phyloP scores from a whole-genome alignment of 2,113 vertebrate genomes.

The Takifugu bimaculatus region DNA sequence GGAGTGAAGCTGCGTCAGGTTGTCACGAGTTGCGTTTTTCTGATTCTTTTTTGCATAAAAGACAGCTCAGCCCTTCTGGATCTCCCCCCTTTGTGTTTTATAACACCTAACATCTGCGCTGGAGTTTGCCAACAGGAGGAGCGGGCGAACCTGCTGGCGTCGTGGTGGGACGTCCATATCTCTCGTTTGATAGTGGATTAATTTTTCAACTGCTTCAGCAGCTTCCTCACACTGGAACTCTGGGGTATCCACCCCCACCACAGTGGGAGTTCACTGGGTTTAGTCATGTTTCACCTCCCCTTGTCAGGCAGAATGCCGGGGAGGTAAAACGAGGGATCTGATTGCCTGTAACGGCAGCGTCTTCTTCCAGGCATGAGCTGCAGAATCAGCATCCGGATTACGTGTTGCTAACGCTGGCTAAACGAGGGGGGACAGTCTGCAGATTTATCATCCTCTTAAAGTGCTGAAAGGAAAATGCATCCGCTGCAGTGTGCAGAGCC shows the following conservation, averaged over 20 bases:
- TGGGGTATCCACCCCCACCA: slow-evolving; percentile 41
- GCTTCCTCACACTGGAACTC: slow-evolving; percentile 35
- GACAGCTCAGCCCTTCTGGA: slow-evolving; percentile 3
- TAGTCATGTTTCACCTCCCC: slow-evolving; percentile 28
- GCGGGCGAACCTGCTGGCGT: slow-evolving; percentile 34
- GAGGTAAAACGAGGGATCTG: slow-evolving; percentile 8
- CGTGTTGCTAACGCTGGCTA: slow-evolving; percentile 26
- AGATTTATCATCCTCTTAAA: slow-evolving; percentile 49
- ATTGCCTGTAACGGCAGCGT: slow-evolving; percentile 26
- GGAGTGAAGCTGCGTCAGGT: background rate
- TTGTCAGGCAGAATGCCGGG: slow-evolving; percentile 9
- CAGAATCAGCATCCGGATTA: slow-evolving; percentile 32
- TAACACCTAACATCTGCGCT: slow-evolving; percentile 26
- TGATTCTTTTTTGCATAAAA: background rate
- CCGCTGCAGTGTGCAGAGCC: slow-evolving; percentile 30
- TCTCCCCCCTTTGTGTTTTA: slow-evolving; percentile 25
- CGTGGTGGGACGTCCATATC: slow-evolving; percentile 38
- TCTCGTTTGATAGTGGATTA: slow-evolving; percentile 60
- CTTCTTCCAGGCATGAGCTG: slow-evolving; percentile 26
- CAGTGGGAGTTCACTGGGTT: slow-evolving; percentile 23
- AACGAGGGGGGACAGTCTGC: slow-evolving; percentile 31
- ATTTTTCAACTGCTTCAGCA: slow-evolving; percentile 61
- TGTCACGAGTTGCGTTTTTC: background rate
- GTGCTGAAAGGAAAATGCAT: slow-evolving; percentile 42
- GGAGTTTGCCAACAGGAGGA: slow-evolving; percentile 32